Conservation (phyloP, 2,113 vertebrate genomes). For the Suricata suricatta region DNA sequence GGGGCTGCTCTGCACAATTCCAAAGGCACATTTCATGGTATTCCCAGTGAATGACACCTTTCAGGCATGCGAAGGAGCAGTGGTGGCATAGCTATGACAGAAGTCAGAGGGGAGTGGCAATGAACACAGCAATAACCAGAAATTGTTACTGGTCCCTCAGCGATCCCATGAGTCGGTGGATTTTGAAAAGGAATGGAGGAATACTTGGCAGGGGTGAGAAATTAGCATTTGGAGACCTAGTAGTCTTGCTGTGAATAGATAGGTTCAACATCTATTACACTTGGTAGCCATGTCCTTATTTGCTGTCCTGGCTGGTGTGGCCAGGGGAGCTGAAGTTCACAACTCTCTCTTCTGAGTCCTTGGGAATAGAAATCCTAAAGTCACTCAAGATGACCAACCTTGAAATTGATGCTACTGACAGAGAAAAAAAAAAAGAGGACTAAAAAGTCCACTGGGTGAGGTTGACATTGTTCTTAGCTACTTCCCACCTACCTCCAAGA, state of each 20-base stretch:
- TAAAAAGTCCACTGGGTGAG: neutral
- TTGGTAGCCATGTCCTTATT: neutral
- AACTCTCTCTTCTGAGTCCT: neutral
- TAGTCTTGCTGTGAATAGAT: neutral
- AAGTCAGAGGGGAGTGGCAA: neutral
- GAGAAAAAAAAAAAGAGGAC: neutral
- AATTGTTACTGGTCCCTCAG: neutral
- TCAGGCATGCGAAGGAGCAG: neutral
- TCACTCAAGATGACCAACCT: neutral
- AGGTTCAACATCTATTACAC: neutral
- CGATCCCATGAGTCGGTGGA: neutral
- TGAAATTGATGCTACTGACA: neutral
- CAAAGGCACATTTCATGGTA: neutral
- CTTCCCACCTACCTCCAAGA: neutral
- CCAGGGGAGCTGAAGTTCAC: neutral
- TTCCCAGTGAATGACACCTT: neutral
- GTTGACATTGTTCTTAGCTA: neutral
- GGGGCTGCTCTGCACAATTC: neutral
- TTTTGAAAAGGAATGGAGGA: neutral
- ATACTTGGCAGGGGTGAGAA: no score
- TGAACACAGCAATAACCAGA: neutral
- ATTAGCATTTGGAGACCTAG: neutral
- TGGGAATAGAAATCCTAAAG: neutral
- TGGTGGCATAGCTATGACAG: neutral
- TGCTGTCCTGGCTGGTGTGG: neutral